Conservation (phyloP, 2,888 invertebrate species). For the Choreutis nemorana region DNA sequence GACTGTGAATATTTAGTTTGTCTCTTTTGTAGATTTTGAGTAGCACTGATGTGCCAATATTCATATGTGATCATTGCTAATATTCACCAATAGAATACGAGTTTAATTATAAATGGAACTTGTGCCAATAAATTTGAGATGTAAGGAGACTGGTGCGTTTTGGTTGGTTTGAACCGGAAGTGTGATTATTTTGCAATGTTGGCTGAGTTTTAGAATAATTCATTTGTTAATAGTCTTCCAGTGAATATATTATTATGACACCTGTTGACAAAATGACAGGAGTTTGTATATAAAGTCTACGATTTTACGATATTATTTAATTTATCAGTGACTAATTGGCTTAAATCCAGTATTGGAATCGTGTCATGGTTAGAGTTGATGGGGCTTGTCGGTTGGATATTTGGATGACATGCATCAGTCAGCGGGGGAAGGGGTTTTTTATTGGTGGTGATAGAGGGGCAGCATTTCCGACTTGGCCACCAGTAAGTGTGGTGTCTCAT, state of each 20-base stretch:
- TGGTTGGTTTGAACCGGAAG: neutral
- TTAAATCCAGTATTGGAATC: constrained; percentile 26
- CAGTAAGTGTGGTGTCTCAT: constrained; percentile 15
- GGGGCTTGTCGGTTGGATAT: constrained; percentile 25
- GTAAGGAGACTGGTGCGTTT: neutral
- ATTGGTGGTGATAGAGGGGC: constrained; percentile 25
- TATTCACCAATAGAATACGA: constrained; percentile 45
- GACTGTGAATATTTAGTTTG: constrained; percentile 27
- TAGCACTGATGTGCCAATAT: constrained; percentile 42
- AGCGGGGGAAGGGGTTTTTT: constrained; percentile 22
- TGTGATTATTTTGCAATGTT: too few species aligned
- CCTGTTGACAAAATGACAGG: too few species aligned
- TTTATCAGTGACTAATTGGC: constrained; percentile 21
- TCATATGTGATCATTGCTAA: constrained; percentile 28
- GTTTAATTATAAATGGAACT: constrained; percentile 45
- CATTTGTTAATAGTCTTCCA: too few species aligned
- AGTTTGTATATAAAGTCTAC: too few species aligned
- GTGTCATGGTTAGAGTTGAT: constrained; percentile 40
- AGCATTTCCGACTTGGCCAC: constrained; percentile 38
- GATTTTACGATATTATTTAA: too few species aligned
- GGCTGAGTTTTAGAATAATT: too few species aligned
- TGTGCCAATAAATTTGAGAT: constrained; percentile 39
- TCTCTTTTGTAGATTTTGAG: constrained; percentile 51
- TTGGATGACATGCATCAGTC: constrained; percentile 38
- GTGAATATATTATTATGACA: too few species aligned